phyloP scores from a whole-genome alignment of 2,797 vertebrate genomes.

The Apogon hyalosoma region DNA sequence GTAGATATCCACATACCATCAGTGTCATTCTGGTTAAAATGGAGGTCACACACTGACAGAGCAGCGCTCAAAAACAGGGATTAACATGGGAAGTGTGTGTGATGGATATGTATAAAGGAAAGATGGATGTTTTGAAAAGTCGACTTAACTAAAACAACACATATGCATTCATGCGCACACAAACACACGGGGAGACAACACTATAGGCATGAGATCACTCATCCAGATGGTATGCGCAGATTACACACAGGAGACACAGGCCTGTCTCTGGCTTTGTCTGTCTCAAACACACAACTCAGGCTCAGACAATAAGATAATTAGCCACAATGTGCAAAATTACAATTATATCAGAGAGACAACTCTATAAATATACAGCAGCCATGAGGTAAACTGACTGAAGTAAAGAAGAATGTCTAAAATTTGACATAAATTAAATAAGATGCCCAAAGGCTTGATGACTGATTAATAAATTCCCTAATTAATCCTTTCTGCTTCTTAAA shows the following conservation, averaged over 20 bases:
- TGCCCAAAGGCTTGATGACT: too few species aligned
- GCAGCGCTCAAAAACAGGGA: constrained; percentile 55
- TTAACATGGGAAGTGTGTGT: constrained; percentile 66
- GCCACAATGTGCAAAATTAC: too few species aligned
- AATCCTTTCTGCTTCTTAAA: too few species aligned
- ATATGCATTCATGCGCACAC: constrained; percentile 7
- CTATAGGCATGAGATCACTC: constrained; percentile 31
- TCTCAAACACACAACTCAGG: background rate
- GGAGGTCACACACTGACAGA: constrained; percentile 44
- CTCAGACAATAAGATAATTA: background rate
- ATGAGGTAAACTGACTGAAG: too few species aligned
- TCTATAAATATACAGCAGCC: too few species aligned
- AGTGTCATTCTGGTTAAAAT: constrained; percentile 35
- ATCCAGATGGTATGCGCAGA: constrained; percentile 53
- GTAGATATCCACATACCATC: constrained; percentile 25
- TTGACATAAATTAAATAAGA: too few species aligned
- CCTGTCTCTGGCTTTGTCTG: background rate
- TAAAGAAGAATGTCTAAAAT: too few species aligned
- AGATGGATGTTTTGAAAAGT: constrained; percentile 68
- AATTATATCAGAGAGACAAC: too few species aligned
- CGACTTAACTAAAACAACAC: constrained; percentile 59
- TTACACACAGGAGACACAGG: constrained; percentile 38
- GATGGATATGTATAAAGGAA: constrained; percentile 50
- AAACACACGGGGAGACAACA: constrained; percentile 1
- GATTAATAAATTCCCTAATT: too few species aligned